Evolutionary conservation across 2,888 invertebrate species (phyloP).

Genomic region (Agrochola lota): DNA sequence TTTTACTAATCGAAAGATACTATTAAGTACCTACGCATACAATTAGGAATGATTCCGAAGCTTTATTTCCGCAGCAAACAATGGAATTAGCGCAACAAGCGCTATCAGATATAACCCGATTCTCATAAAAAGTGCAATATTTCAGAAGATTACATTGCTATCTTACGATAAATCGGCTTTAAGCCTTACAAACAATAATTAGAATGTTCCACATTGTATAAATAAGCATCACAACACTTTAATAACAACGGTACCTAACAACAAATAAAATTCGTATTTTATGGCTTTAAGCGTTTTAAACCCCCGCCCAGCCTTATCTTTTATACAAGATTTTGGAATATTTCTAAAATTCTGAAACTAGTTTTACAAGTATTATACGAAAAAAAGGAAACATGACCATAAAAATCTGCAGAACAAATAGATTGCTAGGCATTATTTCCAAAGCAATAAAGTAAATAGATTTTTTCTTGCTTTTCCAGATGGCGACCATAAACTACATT

Average conservation of each 20-base stretch:
- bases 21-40: neutral
- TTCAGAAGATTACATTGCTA: slow-evolving; percentile 18
- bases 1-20: neutral
- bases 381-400: neutral
- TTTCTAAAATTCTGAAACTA: slow-evolving; percentile 2
- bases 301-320: neutral
- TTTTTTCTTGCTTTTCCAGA: slow-evolving; percentile 78
- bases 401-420: neutral
- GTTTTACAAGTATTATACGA: neutral
- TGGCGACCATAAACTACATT: slow-evolving; percentile 72
- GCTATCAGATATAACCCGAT: slow-evolving; percentile 47
- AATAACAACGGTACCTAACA: neutral
- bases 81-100: slow-evolving; percentile 34
- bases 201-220: neutral
- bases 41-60: slow-evolving; percentile 5
- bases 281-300: neutral
- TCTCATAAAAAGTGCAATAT: slow-evolving; percentile 46
- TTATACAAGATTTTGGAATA: neutral
- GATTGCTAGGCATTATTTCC: neutral
- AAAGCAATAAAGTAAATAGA: neutral
- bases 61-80: slow-evolving; percentile 28
- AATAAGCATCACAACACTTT: neutral
- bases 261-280: neutral
- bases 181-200: slow-evolving; percentile 7
- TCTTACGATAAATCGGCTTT: slow-evolving; percentile 8